A percentile compares a stretch with the other conserved stretches of the same genome.
These are phyloP conservation scores for Craterocephalus amniculus DNA, from an alignment of 2,797 vertebrate species.

Conservation along the genomic window DNA sequence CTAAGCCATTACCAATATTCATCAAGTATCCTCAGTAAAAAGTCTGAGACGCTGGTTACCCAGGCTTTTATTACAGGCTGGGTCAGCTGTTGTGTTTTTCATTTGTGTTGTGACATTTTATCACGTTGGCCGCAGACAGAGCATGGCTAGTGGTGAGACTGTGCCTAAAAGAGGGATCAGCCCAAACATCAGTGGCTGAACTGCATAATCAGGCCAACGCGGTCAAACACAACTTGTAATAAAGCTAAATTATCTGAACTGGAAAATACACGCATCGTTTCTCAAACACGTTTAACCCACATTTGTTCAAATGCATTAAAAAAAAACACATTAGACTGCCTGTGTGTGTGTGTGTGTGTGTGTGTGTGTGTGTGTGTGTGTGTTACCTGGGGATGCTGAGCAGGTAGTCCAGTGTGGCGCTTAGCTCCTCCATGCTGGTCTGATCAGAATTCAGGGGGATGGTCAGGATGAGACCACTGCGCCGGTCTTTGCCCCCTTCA, in stretches of 20 bases:
- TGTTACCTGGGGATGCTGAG: slow-evolving; percentile 95
- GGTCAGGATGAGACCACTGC: slow-evolving; percentile 97
- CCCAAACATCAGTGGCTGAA: no score
- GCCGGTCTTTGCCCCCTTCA: slow-evolving; percentile 95
- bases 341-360: not conserved
- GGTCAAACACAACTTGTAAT: not conserved
- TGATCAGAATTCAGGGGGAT: slow-evolving; percentile 97
- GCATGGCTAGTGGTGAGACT: no score
- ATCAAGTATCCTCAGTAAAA: no score
- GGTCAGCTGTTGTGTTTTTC: no score
- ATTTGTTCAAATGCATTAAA: not conserved
- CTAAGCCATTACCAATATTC: no score
- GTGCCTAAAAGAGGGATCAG: no score
- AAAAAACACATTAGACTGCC: slow-evolving; percentile 4
- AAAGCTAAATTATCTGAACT: slow-evolving; percentile 29
- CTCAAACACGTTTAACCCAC: not conserved
- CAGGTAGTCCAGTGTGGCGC: slow-evolving; percentile 95
- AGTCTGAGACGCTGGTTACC: no score
- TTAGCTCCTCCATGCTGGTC: slow-evolving; percentile 98
- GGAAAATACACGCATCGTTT: not conserved
- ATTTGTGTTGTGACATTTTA: no score
- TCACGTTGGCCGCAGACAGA: no score
- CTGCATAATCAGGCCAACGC: not conserved
- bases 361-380: no score
- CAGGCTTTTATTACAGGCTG: no score